Base-by-base conservation (phyloP, 1,140 invertebrate genomes). In the Papilio dardanus region DNA sequence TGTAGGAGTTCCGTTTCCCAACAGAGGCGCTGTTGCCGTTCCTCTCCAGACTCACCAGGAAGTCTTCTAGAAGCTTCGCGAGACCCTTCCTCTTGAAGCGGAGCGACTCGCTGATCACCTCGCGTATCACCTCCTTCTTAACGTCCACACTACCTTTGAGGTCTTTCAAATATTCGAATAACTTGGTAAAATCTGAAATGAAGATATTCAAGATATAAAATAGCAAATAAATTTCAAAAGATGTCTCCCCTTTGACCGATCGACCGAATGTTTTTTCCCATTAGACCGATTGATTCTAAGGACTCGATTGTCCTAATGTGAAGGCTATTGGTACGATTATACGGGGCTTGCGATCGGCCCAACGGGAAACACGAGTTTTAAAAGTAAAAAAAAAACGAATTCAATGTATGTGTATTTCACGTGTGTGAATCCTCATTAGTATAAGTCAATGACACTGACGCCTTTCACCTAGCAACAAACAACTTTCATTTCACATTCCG, bases 11-110 rank as follows among this genome's bases (percentile, higher is more conserved):
- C 30, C 83, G 81, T 76, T 90, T 91, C 69, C 79, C 84, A 35
- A 90, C 84, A 19, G 91, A 90, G 71, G 89, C 87, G 85, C 91
- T 93, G 78, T 86, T 94, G 62, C 93, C 93, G 77, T 94, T 94
- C 79, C 88, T 93, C 79, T 94, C 93, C 76, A 94, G 84, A 33
- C 88, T 88, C n/a, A 80, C 82, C 66, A 92, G 76, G 74, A 94
- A 94, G 77, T 94, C 92, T 84, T 94, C 94, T 31, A 95, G 87
- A 21, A 95, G 86, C 78, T 95, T 93, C 46, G 95, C 95, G 10
- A 97, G 92, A 28, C 92, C 93, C 86, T 95, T 95, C 79, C 96
- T 92, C 88, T 97, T 97, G 88, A 97, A 97, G 75, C 96, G 92
- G 71, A 95, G 85, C 16, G 96, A 96, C 92, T 97, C 96, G 74